phyloP scores from a whole-genome alignment of 1,140 invertebrate species.

The Drosophila subpulchrella region DNA sequence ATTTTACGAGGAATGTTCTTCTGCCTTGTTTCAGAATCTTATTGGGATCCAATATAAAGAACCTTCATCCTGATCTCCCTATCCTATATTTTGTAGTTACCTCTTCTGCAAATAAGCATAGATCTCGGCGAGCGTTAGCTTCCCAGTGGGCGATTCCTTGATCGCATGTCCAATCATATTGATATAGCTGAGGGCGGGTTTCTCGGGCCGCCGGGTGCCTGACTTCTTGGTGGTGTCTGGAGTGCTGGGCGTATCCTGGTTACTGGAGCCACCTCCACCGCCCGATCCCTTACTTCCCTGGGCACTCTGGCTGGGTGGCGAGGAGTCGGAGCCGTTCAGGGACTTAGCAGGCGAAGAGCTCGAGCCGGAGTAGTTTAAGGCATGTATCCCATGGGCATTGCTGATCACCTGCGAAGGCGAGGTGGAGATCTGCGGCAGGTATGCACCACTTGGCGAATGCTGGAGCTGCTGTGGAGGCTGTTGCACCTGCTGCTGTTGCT shows the following conservation, averaged over 20 bases:
- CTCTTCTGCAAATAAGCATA: conserved; percentile 93
- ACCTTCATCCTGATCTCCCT: too few relatives aligned
- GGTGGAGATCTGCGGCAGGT: conserved; percentile 45
- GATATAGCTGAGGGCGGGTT: conserved; percentile 98
- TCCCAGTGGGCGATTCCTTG: conserved; percentile 93
- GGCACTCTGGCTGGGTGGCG: conserved; percentile 28
- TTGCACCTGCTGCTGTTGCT: conserved; percentile 41
- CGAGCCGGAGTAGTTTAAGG: conserved; percentile 61
- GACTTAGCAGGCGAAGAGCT: conserved; percentile 71
- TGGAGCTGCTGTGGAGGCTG: conserved; percentile 40
- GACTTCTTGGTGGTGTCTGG: conserved; percentile 84
- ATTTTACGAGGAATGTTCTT: too few relatives aligned
- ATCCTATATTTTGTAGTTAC: conserved; percentile 64
- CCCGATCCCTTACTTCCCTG: conserved; percentile 6
- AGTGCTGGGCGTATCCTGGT: conserved; percentile 46
- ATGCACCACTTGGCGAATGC: conserved; percentile 44
- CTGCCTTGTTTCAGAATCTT: too few relatives aligned
- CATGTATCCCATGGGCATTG: conserved; percentile 55
- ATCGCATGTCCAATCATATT: conserved; percentile 99
- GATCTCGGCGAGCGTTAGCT: conserved; percentile 95
- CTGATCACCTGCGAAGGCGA: conserved; percentile 63
- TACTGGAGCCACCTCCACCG: conserved; percentile 2
- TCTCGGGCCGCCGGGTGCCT: conserved; percentile 92
- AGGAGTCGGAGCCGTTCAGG: conserved; percentile 49
- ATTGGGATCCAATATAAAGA: too few relatives aligned